Base-by-base conservation (phyloP, 1,140 invertebrate species). In the Pteromalus puparum region DNA sequence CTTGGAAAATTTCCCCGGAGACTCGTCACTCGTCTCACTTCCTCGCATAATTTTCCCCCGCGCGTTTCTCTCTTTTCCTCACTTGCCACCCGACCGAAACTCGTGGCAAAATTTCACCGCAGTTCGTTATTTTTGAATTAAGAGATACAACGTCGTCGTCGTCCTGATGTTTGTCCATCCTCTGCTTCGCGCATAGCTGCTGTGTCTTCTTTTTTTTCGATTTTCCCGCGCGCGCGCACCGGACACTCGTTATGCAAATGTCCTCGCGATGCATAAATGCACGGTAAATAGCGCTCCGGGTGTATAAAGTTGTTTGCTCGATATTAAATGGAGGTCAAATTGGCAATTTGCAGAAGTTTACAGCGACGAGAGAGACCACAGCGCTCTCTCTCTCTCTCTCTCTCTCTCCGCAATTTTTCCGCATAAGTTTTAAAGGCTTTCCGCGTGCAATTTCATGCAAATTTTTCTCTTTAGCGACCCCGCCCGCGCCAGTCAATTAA, bases 1-100 rank as follows among this genome's bases (percentile, higher is more conserved):
- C 84, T 85, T 85, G 80, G 78, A 74, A 67, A 85, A 85, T 85
- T 85, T 85, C 84, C 84, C 84, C 15, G 13, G 84, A 79, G 84
- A 79, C 84, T 82, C 84, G 80, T 85, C 84, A 79, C 84, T 79
- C 80, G 42, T 67, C 73, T 61, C 80, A 67, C 84, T 82, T 28
- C 38, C 38, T n/a, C 78, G 68, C 77, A 72, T 84, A 84, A 84
- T 84, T 84, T 84, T 84, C 46, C 68, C 78, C 75, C 61, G 21
- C 77, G 46, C 26, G 42, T 74, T 30, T 18, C 34, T 42, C 75
- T 38, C 34, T 24, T 13, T 4, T 74, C 73, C 73, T 74, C 28
- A 15, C 38, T 42, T 10, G 72, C 15, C 81, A 28, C 26, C 81
- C 81, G 61, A 82, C 72, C 81, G 61, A 67, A 46, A 30, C 61